Evolutionary conservation across 1,140 invertebrate species (phyloP).

Genomic region (Papilio dardanus): DNA sequence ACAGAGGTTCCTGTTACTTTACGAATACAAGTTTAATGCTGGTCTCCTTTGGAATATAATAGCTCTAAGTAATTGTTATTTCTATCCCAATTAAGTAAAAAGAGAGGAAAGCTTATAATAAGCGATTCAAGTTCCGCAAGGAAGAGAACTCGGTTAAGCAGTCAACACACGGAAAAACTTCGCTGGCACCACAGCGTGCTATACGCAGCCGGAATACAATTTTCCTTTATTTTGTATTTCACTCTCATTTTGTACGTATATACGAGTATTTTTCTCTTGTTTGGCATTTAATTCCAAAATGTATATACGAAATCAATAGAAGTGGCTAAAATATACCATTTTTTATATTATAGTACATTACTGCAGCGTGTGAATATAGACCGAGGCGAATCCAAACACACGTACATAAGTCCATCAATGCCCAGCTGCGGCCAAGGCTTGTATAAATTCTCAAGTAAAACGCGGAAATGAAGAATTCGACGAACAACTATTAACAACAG

Average conservation of each 20-base stretch:
- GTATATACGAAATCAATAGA: not conserved
- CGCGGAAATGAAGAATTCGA: no score
- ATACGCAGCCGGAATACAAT: constrained; percentile 32
- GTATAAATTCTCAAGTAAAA: no score
- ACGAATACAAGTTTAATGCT: no score
- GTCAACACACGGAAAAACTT: constrained; percentile 35
- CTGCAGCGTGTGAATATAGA: no score
- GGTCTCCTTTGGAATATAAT: not conserved
- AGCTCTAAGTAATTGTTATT: no score
- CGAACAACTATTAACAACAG: no score
- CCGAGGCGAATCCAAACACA: no score
- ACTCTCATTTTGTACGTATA: not conserved
- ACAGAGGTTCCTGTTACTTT: no score
- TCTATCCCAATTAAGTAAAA: not conserved
- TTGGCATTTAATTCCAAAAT: not conserved
- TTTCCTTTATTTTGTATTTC: constrained; percentile 24
- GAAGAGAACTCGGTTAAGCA: constrained; percentile 26
- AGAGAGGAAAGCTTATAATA: not conserved
- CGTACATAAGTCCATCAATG: no score
- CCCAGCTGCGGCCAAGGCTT: no score
- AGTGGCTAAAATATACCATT: no score
- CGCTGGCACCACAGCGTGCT: constrained; percentile 33
- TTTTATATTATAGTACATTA: no score
- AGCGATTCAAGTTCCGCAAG: constrained; percentile 30
- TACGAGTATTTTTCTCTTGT: constrained; percentile 1